Evolutionary conservation across 2,888 invertebrate species (phyloP).

Genomic region (Agrochola circellaris): DNA sequence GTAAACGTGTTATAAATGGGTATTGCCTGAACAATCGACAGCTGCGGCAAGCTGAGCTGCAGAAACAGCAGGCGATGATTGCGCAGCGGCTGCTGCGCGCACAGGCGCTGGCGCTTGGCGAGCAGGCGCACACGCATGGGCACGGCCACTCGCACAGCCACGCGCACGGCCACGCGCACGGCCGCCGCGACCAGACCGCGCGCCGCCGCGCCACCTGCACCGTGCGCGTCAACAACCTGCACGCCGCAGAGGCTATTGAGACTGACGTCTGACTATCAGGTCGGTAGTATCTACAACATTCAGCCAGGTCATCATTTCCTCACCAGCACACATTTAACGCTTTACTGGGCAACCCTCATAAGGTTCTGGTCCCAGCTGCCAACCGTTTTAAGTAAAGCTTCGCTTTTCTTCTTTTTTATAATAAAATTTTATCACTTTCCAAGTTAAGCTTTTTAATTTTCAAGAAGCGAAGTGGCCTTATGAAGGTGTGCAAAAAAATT

Average conservation of each 20-base stretch:
- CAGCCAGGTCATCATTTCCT: conserved; percentile 64
- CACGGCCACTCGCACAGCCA: conserved; percentile 60
- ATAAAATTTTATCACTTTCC: background rate
- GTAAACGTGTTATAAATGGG: background rate
- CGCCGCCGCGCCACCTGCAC: conserved; percentile 83
- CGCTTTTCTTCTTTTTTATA: conserved; percentile 6
- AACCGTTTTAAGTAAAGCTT: background rate
- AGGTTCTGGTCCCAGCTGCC: conserved; percentile 19
- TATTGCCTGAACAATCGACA: conserved; percentile 50
- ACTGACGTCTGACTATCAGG: conserved; percentile 99
- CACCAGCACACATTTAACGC: conserved; percentile 62
- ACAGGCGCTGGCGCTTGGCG: conserved; percentile 60
- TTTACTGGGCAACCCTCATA: conserved; percentile 59
- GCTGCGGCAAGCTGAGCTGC: conserved; percentile 82
- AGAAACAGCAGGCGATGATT: conserved; percentile 76
- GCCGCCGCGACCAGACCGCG: conserved; percentile 68
- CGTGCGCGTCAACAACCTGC: conserved; percentile 86
- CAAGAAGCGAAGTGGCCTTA: conserved; percentile 23
- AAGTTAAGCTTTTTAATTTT: conserved; percentile 6
- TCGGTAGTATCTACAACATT: conserved; percentile 80
- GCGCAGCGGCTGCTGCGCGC: conserved; percentile 55
- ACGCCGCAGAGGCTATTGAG: conserved; percentile 96
- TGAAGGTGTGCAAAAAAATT: conserved; percentile 46
- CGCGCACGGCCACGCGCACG: conserved; percentile 72
- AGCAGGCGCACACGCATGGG: conserved; percentile 67